A percentile compares a stretch with the other conserved stretches of the same genome.
Conservation (phyloP, 2,888 invertebrate species). For the Polydrusus cervinus region DNA sequence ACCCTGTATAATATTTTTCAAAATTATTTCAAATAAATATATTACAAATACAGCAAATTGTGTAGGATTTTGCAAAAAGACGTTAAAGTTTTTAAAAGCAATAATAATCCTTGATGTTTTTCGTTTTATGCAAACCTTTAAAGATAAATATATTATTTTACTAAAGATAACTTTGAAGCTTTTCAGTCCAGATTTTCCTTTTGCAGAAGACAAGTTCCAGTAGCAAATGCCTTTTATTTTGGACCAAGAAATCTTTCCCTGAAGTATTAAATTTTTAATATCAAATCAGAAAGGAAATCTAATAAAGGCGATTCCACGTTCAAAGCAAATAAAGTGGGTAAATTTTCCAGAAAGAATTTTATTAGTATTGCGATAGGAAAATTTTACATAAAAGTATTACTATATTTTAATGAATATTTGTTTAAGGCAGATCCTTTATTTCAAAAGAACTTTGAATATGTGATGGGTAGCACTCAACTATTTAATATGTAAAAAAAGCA, state of each 20-base stretch:
- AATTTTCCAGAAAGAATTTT: neutral
- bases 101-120: too few relatives aligned
- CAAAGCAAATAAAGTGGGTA: constrained; percentile 21
- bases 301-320: constrained; percentile 17
- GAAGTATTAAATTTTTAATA: constrained; percentile 35
- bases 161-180: neutral
- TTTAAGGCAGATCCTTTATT: too few relatives aligned
- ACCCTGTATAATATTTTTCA: too few relatives aligned
- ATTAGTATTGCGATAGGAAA: neutral
- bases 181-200: neutral
- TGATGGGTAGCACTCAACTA: too few relatives aligned
- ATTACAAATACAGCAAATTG: too few relatives aligned
- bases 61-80: too few relatives aligned
- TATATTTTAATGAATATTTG: neutral
- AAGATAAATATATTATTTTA: neutral
- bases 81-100: too few relatives aligned
- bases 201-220: neutral
- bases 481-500: too few relatives aligned
- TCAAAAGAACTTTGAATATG: too few relatives aligned
- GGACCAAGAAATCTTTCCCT: constrained; percentile 15
- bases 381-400: neutral
- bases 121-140: too few relatives aligned
- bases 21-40: too few relatives aligned
- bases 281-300: constrained; percentile 39
- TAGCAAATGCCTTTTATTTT: constrained; percentile 25